Base-by-base conservation (phyloP, 1,140 invertebrate species). In the Drosophila tristis region DNA sequence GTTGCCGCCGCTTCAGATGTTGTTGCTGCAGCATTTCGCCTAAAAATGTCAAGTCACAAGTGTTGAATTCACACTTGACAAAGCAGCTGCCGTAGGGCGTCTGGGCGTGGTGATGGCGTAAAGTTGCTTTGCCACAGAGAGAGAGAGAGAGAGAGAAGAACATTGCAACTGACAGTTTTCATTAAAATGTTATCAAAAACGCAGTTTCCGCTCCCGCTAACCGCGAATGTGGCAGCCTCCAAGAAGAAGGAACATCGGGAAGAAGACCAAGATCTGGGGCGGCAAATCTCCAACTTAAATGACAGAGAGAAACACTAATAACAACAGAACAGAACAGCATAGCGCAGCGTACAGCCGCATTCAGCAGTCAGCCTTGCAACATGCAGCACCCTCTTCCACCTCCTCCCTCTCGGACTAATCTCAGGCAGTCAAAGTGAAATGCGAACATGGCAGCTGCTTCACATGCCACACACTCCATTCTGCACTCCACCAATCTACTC, bases 111-210 rank as follows among this genome's bases (percentile, higher is more conserved):
- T 63, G 63, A 50, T 67, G 64, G 67, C 49, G 68, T 47, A 23
- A 58, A 74, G 53, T 56, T 76, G 67, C 35, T 39, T 1, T 39
- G 16, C 66, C 26, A 67, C 35, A 43, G 42, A 49, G 50, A 23
- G 53, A 15, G 16, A 47, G 47, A 55, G 31, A 42, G 43, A 44
- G 54, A 39, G 35, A 73, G 39, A 29, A 45, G 58, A 59, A 60
- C 73, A 62, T 55, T 86, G 84, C 79, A 79, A 70, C 84, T 87
- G 84, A 87, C 84, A 89, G 84, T 87, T 87, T 87, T 89, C 84
- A 87, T 87, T 87, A 87, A 87, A 87, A 87, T 80, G 84, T 87
- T 87, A 87, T 89, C 84, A 87, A 87, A 87, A 87, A 89, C 79
- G 76, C 72, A 72, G 85, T 71, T 55, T 70, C 72, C 75, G 58